phyloP scores from a whole-genome alignment of 2,888 invertebrate genomes.

The Brachylomia viminalis region DNA sequence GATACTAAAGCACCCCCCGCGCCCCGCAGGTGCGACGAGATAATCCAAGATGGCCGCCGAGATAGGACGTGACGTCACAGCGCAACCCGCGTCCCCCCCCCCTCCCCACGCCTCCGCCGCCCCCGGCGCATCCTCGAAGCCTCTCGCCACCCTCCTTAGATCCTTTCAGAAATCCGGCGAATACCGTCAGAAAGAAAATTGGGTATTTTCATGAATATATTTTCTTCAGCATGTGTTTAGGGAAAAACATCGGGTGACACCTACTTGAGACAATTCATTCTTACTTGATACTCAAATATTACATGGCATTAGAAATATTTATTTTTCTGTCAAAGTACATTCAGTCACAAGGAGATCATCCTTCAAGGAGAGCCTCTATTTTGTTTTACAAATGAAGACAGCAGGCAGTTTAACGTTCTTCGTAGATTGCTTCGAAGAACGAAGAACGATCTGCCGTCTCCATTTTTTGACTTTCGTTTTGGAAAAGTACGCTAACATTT shows the following conservation, averaged over 20 bases:
- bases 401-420: neutral
- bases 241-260: neutral
- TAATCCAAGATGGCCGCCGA: constrained; percentile 91
- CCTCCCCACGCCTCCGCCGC: constrained; percentile 75
- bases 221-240: neutral
- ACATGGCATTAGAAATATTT: neutral
- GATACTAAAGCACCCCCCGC: constrained; percentile 84
- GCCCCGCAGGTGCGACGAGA: constrained; percentile 90
- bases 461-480: neutral
- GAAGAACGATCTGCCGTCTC: neutral
- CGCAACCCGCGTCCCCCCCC: constrained; percentile 80
- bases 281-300: neutral
- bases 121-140: constrained; percentile 87
- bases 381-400: neutral
- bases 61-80: constrained; percentile 91
- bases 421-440: neutral
- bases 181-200: constrained; percentile 77
- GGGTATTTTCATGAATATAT: neutral
- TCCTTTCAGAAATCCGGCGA: constrained; percentile 88
- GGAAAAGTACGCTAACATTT: neutral
- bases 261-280: too few relatives aligned
- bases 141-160: constrained; percentile 90
- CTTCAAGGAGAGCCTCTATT: neutral
- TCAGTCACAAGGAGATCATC: neutral
- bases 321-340: neutral